Conservation (phyloP, 2,797 vertebrate genomes). For the Dromococcyx pavoninus region DNA sequence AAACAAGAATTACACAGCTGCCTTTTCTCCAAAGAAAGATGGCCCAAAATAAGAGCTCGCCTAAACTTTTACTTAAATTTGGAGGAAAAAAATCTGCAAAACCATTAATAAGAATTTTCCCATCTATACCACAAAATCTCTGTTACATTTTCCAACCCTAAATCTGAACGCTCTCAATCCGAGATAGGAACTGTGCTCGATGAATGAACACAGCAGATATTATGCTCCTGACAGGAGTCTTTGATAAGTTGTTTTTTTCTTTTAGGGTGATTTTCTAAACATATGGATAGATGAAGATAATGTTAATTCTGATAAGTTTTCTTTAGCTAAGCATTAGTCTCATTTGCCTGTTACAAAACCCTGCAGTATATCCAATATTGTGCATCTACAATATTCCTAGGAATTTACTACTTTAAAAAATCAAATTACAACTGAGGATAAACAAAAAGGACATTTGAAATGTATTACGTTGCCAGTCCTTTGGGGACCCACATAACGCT, state of each 20-base stretch:
- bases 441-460: neutral
- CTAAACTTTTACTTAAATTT: neutral
- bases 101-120: neutral
- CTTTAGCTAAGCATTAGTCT: neutral
- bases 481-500: neutral
- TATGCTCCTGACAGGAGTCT: neutral
- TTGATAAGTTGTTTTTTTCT: neutral
- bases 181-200: neutral
- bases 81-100: neutral
- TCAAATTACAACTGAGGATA: neutral
- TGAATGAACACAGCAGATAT: neutral
- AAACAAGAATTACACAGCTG: conserved; percentile 31
- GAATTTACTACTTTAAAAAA: neutral
- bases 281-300: neutral
- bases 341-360: neutral
- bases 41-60: neutral
- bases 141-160: neutral
- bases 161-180: fast-evolving
- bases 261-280: neutral
- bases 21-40: neutral
- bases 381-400: neutral
- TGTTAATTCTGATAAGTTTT: neutral
- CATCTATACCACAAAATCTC: neutral
- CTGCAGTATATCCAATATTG: neutral
- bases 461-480: neutral